Percentiles rank a stretch among this genome's conserved stretches.
Evolutionary conservation across 2,888 invertebrate species (phyloP).

Genomic region (Lucinisca nassula): DNA sequence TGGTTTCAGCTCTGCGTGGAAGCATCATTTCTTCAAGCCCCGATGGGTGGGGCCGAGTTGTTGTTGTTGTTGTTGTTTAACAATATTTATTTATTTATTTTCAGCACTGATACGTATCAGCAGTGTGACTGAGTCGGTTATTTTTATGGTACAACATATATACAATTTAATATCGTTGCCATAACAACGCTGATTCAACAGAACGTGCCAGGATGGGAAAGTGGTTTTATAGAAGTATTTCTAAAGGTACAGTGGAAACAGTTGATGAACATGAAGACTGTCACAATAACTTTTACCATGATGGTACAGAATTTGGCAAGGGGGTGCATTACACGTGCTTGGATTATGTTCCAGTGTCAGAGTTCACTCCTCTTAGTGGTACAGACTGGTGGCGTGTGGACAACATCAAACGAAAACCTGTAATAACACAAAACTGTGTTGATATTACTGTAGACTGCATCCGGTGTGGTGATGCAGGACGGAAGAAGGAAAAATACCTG

Average conservation of each 20-base stretch:
- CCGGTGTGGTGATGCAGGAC: neutral
- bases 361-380: neutral
- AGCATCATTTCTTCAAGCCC: too few species aligned
- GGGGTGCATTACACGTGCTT: neutral
- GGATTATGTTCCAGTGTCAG: neutral
- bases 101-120: too few species aligned
- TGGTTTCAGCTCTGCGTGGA: too few species aligned
- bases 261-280: neutral
- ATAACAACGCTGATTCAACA: too few species aligned
- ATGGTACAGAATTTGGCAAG: neutral
- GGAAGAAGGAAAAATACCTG: neutral
- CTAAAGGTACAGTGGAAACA: neutral
- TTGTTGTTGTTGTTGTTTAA: too few species aligned
- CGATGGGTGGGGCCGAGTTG: too few species aligned
- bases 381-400: neutral
- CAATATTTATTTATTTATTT: too few species aligned
- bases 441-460: neutral
- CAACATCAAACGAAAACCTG: neutral
- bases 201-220: neutral
- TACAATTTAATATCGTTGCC: too few species aligned
- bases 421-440: neutral
- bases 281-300: neutral
- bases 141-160: too few species aligned
- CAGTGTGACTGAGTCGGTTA: too few species aligned
- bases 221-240: neutral